Percentiles rank a stretch among this genome's conserved stretches.
Conservation (phyloP, 2,113 vertebrate genomes). For the Ictalurus furcatus region DNA sequence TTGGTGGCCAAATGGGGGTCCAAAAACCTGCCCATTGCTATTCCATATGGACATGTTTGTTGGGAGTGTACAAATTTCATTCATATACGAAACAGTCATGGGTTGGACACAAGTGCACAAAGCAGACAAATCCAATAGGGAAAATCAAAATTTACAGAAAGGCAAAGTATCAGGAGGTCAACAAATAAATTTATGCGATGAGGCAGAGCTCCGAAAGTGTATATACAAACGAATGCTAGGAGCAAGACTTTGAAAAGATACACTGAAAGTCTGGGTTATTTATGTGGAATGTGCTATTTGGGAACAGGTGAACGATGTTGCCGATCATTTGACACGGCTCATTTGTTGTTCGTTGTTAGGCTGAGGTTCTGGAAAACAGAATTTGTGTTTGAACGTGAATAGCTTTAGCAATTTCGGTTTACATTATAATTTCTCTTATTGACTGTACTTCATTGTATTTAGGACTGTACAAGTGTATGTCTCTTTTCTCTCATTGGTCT, state of each 20-base stretch:
- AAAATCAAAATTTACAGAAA: not conserved
- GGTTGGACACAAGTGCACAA: not conserved
- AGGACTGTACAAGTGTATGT: not conserved
- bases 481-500: not conserved
- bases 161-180: not conserved
- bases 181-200: not conserved
- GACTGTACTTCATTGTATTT: not conserved
- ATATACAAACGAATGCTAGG: not conserved
- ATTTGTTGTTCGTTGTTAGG: not conserved
- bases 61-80: not conserved
- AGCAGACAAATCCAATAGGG: not conserved
- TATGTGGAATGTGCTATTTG: not conserved
- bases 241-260: too few species aligned
- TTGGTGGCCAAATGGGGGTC: not conserved
- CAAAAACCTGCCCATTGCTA: not conserved
- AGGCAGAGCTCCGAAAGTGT: not conserved
- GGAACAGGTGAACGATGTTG: not conserved
- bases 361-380: not conserved
- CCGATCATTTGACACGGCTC: not conserved
- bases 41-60: not conserved
- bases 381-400: not conserved
- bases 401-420: not conserved
- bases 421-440: not conserved
- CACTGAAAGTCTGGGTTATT: not conserved
- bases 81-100: not conserved